Conservation (phyloP, 2,888 invertebrate species). For the Conops quadrifasciatus region DNA sequence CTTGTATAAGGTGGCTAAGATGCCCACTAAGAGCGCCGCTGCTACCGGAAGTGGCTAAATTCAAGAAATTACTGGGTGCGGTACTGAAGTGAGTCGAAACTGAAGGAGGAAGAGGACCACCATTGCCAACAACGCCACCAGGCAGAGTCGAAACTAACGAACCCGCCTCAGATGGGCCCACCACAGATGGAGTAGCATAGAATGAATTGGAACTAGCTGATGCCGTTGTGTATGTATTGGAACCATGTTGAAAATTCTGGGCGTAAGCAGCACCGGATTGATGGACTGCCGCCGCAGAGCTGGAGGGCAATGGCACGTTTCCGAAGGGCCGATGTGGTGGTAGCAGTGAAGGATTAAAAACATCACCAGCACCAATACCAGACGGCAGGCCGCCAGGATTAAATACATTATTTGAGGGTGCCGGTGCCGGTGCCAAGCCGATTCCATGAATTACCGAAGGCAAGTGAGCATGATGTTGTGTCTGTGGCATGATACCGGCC, state of each 20-base stretch:
- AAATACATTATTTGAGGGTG: background rate
- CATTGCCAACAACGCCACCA: background rate
- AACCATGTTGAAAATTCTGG: constrained; percentile 25
- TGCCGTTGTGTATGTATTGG: constrained; percentile 3
- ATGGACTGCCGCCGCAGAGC: constrained; percentile 18
- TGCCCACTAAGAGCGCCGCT: constrained; percentile 41
- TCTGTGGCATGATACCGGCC: constrained; percentile 4
- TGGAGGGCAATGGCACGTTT: background rate
- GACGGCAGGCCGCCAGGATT: no score
- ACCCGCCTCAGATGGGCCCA: no score
- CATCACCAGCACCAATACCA: no score
- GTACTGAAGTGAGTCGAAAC: background rate
- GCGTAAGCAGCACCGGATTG: background rate
- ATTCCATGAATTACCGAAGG: constrained; percentile 34
- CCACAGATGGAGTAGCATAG: no score
- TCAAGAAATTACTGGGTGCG: background rate
- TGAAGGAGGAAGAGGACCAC: background rate
- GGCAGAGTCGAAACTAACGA: background rate
- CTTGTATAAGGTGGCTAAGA: constrained; percentile 48
- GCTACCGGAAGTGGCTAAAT: background rate
- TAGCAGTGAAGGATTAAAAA: background rate
- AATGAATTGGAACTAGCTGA: background rate
- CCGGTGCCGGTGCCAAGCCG: constrained; percentile 39
- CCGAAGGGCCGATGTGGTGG: constrained; percentile 11
- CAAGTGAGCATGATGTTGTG: constrained; percentile 25